A percentile compares a stretch with the other conserved stretches of the same genome.
Evolutionary conservation across 2,888 invertebrate species (phyloP).

Genomic region (Perdita meconis): DNA sequence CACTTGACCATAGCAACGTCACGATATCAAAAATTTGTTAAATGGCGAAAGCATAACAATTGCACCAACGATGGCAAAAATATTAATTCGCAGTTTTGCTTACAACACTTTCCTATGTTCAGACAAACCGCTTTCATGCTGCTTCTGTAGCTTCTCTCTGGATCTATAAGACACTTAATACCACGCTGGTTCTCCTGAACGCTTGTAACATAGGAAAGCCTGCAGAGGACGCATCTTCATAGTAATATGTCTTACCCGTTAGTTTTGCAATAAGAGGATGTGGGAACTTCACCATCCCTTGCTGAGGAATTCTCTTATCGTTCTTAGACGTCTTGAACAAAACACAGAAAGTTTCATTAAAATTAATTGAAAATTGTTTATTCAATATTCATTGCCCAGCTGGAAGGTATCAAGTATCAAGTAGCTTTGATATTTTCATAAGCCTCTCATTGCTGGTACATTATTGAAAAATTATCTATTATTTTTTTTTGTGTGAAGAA

Average conservation of each 20-base stretch:
- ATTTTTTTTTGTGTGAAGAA: too few species aligned
- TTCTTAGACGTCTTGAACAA: background rate
- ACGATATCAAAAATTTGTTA: too few species aligned
- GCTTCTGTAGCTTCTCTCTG: background rate
- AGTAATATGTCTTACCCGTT: background rate
- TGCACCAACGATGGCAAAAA: too few species aligned
- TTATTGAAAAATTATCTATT: too few species aligned
- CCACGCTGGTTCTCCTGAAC: conserved; percentile 37
- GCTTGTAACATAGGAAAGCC: conserved; percentile 1
- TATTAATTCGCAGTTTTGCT: background rate
- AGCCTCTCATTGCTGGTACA: too few species aligned
- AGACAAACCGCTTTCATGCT: background rate
- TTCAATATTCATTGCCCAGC: too few species aligned
- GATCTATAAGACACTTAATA: conserved; percentile 51
- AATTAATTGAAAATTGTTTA: too few species aligned
- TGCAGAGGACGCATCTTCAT: conserved; percentile 21
- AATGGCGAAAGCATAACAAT: too few species aligned
- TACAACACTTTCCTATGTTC: background rate
- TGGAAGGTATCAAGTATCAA: too few species aligned
- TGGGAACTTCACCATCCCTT: background rate
- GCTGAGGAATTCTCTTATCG: background rate
- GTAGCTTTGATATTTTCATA: too few species aligned
- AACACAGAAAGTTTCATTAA: too few species aligned
- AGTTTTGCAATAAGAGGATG: background rate
- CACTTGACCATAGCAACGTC: too few species aligned